Evolutionary conservation across 2,797 vertebrate species (phyloP).

Genomic region (Cetoscarus ocellatus): DNA sequence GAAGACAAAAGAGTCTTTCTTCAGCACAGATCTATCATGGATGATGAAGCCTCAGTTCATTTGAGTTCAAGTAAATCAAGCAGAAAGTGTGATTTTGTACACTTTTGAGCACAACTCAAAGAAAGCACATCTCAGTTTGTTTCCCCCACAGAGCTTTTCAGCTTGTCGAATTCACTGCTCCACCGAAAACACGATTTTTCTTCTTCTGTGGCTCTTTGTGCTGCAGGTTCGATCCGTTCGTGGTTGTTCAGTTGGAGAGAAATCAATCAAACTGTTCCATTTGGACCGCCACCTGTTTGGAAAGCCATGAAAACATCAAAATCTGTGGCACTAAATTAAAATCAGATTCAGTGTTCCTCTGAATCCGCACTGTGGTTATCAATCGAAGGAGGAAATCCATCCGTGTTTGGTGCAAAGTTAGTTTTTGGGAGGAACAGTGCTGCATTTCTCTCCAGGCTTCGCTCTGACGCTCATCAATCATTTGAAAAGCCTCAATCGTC

Average conservation of each 20-base stretch:
- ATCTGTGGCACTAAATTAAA: slow-evolving; percentile 37
- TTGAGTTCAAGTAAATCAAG: slow-evolving; percentile 25
- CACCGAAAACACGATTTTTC: slow-evolving; percentile 33
- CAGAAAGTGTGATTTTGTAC: slow-evolving; percentile 19
- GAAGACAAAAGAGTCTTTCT: slow-evolving; percentile 30
- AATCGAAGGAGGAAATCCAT: slow-evolving; percentile 25
- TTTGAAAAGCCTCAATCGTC: slow-evolving; percentile 66
- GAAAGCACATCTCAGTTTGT: slow-evolving; percentile 17
- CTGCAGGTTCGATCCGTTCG: slow-evolving; percentile 38
- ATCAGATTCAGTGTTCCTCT: slow-evolving; percentile 29
- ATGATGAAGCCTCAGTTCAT: slow-evolving; percentile 40
- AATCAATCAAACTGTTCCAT: slow-evolving; percentile 26
- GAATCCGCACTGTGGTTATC: slow-evolving; percentile 24
- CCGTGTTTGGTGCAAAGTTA: slow-evolving; percentile 8
- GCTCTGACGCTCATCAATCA: slow-evolving; percentile 44
- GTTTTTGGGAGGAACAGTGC: slow-evolving; percentile 22
- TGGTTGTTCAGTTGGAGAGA: slow-evolving; percentile 33
- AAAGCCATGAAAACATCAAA: slow-evolving; percentile 49
- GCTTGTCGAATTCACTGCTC: slow-evolving; percentile 16
- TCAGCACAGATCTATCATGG: slow-evolving; percentile 56
- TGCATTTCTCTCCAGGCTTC: slow-evolving; percentile 24
- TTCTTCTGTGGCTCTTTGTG: neutral
- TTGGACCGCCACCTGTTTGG: slow-evolving; percentile 20
- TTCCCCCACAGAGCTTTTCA: slow-evolving; percentile 11
- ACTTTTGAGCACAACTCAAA: slow-evolving; percentile 23